Evolutionary conservation across 1,140 invertebrate species (phyloP).

Genomic region (Hyposmocoma kahamanoa): DNA sequence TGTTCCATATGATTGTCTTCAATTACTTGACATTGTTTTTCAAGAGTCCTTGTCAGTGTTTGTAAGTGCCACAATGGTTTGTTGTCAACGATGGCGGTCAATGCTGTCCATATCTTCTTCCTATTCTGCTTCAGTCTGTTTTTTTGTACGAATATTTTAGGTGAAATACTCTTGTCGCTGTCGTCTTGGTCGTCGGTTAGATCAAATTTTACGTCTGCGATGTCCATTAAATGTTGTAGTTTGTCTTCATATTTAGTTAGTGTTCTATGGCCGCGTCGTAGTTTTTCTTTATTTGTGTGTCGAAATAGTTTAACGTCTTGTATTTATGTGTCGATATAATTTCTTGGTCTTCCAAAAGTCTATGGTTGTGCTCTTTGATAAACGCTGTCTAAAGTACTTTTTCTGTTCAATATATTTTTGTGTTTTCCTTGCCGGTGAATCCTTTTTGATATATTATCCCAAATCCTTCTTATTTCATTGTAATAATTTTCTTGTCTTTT

Average conservation of each 20-base stretch:
- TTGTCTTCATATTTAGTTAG: neutral
- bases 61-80: conserved; percentile 4
- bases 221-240: neutral
- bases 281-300: neutral
- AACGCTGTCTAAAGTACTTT: neutral
- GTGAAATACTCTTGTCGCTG: neutral
- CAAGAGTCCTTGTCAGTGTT: neutral
- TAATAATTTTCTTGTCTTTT: conserved; percentile 3
- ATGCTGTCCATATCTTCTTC: neutral
- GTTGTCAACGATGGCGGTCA: neutral
- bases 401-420: conserved; percentile 1
- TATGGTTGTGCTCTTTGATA: conserved; percentile 4
- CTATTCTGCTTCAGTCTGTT: neutral
- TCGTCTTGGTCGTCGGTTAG: neutral
- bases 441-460: conserved; percentile 2
- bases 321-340: conserved; percentile 1
- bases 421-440: neutral
- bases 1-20: conserved; percentile 4
- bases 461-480: conserved; percentile 3
- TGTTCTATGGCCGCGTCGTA: conserved; percentile 1
- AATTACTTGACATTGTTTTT: conserved; percentile 6
- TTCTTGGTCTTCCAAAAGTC: conserved; percentile 1
- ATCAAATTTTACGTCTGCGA: neutral
- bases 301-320: conserved; percentile 2
- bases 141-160: conserved; percentile 1